These are phyloP conservation scores for Perca flavescens DNA, from an alignment of 2,113 vertebrate species.

Conservation along the genomic window DNA sequence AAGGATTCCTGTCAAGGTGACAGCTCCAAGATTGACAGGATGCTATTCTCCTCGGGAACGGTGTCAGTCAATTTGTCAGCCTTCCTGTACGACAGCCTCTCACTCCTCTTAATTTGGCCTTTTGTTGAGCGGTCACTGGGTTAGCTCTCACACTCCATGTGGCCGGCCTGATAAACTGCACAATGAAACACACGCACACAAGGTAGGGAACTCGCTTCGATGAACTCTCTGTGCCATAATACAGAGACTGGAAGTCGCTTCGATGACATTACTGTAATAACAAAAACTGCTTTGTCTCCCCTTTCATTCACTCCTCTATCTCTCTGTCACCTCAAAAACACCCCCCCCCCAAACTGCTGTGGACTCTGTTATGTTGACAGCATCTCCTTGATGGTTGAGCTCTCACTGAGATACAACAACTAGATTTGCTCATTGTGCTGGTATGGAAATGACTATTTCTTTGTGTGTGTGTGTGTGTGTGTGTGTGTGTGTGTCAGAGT, in stretches of 20 bases:
- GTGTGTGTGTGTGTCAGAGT: conserved; percentile 33
- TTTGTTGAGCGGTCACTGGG: conserved; percentile 79
- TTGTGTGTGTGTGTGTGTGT: conserved; percentile 19
- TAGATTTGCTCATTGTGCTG: conserved; percentile 70
- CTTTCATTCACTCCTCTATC: conserved; percentile 46
- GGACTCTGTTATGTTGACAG: conserved; percentile 55
- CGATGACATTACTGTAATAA: conserved; percentile 71
- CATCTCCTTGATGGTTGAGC: conserved; percentile 65
- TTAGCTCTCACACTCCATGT: conserved; percentile 78
- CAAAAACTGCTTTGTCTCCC: conserved; percentile 74
- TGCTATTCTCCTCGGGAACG: conserved; percentile 79
- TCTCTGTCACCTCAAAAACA: conserved; percentile 42
- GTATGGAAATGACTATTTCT: conserved; percentile 69
- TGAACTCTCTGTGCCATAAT: conserved; percentile 69
- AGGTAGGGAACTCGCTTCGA: conserved; percentile 43
- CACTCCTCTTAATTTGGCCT: conserved; percentile 83
- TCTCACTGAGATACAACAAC: conserved; percentile 61
- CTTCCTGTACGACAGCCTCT: conserved; percentile 73
- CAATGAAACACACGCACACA: conserved; percentile 63
- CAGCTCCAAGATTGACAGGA: conserved; percentile 79
- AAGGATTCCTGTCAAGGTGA: conserved; percentile 83
- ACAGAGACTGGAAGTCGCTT: conserved; percentile 56
- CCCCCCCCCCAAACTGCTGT: background rate
- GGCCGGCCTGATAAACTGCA: conserved; percentile 79
- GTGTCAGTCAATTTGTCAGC: conserved; percentile 81